These are phyloP conservation scores for Hoplostethus mediterraneus DNA, from an alignment of 2,797 vertebrate species.

Conservation along the genomic window DNA sequence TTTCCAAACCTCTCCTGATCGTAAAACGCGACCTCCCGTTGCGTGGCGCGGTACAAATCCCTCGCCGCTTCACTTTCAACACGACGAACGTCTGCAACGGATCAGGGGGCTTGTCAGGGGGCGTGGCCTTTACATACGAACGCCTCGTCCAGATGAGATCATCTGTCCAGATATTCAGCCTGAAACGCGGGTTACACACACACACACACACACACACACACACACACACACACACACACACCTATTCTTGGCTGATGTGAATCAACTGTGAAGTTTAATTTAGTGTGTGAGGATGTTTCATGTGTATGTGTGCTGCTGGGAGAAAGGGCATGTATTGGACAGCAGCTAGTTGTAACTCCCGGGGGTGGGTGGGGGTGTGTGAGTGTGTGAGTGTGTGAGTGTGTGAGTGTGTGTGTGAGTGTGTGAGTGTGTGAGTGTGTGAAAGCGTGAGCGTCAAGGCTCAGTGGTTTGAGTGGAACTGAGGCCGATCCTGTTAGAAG, in stretches of 20 bases:
- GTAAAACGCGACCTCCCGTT: conserved; percentile 17
- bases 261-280: conserved; percentile 50
- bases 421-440: neutral
- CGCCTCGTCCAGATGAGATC: conserved; percentile 13
- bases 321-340: neutral
- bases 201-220: neutral
- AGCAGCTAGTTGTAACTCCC: conserved; percentile 28
- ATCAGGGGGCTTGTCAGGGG: neutral
- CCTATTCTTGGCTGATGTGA: conserved; percentile 17
- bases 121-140: conserved; percentile 1
- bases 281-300: conserved; percentile 11
- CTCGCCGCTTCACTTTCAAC: conserved; percentile 11
- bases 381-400: conserved; percentile 22
- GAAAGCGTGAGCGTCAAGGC: too few relatives aligned
- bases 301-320: neutral
- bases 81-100: neutral
- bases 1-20: conserved; percentile 28
- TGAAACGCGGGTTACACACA: conserved; percentile 12
- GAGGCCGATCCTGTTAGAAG: too few relatives aligned
- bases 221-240: neutral
- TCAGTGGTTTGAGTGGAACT: too few relatives aligned
- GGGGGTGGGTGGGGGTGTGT: conserved; percentile 29
- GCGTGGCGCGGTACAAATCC: neutral
- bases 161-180: conserved; percentile 14
- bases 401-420: conserved; percentile 12